phyloP scores from a whole-genome alignment of 2,797 vertebrate species.

The Gallirallus australis region DNA sequence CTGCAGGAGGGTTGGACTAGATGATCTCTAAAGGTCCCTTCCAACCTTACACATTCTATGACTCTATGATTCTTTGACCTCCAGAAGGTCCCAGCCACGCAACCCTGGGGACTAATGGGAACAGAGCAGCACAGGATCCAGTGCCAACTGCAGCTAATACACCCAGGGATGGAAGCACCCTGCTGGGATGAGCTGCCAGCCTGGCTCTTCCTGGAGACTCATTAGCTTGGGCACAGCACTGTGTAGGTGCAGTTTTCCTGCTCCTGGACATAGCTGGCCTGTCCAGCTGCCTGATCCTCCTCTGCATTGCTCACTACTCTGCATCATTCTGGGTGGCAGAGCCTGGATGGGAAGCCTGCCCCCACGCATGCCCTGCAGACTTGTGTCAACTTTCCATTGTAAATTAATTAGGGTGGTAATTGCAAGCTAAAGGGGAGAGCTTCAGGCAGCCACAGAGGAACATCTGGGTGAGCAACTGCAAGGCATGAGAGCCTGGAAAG shows the following conservation, averaged over 20 bases:
- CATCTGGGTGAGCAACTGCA: neutral
- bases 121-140: neutral
- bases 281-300: neutral
- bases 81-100: neutral
- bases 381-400: neutral
- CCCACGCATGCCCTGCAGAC: neutral
- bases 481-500: neutral
- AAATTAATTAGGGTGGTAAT: slow-evolving; percentile 9
- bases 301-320: neutral
- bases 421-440: neutral
- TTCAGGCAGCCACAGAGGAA: neutral
- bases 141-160: neutral
- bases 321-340: neutral
- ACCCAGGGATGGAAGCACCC: neutral
- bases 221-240: neutral
- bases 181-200: neutral
- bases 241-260: neutral
- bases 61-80: neutral
- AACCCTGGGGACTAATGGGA: neutral
- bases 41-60: no score
- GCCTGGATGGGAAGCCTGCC: neutral
- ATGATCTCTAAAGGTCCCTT: no score
- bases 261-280: neutral
- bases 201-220: neutral
- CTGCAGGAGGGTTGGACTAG: no score